These are phyloP conservation scores for Xanthia togata DNA, from an alignment of 2,888 invertebrate species.

Conservation along the genomic window DNA sequence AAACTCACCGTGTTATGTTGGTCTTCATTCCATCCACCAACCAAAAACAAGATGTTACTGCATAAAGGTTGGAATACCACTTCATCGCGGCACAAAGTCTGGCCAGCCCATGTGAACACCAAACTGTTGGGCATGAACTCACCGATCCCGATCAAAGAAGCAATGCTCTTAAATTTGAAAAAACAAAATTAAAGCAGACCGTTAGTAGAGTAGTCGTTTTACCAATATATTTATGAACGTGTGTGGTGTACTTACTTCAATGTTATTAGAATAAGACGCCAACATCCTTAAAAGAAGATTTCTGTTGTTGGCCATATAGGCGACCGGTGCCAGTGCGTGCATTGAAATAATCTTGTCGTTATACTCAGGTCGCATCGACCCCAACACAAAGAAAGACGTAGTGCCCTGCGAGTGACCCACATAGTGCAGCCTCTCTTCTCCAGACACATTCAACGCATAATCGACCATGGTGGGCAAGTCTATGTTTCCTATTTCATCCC, in stretches of 20 bases:
- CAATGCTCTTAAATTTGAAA: slow-evolving; percentile 67
- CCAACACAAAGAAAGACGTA: slow-evolving; percentile 91
- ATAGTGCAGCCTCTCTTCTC: slow-evolving; percentile 92
- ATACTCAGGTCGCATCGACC: too few species aligned
- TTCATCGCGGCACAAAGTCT: slow-evolving; percentile 89
- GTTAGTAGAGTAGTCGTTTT: too few species aligned
- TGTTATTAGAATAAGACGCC: slow-evolving; percentile 80
- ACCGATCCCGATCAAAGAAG: slow-evolving; percentile 87
- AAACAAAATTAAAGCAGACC: background rate
- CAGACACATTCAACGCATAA: slow-evolving; percentile 90
- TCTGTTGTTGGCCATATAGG: slow-evolving; percentile 90
- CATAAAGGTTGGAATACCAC: slow-evolving; percentile 91
- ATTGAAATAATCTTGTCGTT: slow-evolving; percentile 90
- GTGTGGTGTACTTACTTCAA: slow-evolving; percentile 80
- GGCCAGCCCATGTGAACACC: slow-evolving; percentile 88
- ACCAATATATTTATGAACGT: background rate
- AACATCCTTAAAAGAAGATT: slow-evolving; percentile 86
- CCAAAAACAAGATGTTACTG: slow-evolving; percentile 92
- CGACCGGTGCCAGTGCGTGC: slow-evolving; percentile 93
- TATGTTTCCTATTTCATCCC: slow-evolving; percentile 94
- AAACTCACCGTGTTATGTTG: slow-evolving; percentile 75
- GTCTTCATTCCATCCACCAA: slow-evolving; percentile 91
- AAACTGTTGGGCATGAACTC: slow-evolving; percentile 92
- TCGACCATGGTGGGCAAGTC: slow-evolving; percentile 96
- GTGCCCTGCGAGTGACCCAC: slow-evolving; percentile 94